Conservation (phyloP, 2,888 invertebrate genomes). For the Odontomyia ornata region DNA sequence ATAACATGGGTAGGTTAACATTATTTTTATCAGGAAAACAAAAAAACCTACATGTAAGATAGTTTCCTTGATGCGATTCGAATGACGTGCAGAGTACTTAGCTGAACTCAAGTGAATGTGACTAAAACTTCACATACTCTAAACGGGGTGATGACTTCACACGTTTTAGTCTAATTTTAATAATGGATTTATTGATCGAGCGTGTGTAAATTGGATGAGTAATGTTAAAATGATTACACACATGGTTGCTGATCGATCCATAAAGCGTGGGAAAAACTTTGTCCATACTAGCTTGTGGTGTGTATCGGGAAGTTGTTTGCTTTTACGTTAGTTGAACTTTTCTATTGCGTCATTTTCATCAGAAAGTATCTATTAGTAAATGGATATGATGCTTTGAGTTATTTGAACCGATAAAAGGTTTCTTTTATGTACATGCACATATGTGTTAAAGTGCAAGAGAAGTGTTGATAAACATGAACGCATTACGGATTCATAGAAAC, state of each 20-base stretch:
- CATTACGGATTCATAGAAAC: no score
- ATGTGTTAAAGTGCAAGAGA: no score
- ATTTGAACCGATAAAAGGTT: neutral
- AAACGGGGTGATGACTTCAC: slow-evolving; percentile 38
- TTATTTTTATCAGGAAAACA: slow-evolving; percentile 2
- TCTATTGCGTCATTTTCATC: slow-evolving; percentile 11
- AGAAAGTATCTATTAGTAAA: slow-evolving; percentile 21
- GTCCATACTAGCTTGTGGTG: neutral
- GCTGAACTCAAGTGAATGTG: neutral
- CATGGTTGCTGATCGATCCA: slow-evolving; percentile 8
- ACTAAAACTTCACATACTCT: neutral
- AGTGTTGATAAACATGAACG: no score
- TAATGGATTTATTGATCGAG: slow-evolving; percentile 6
- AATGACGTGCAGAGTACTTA: neutral
- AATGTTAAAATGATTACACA: slow-evolving; percentile 21
- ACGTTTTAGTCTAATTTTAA: slow-evolving; percentile 39
- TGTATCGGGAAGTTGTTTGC: neutral
- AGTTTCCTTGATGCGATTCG: neutral
- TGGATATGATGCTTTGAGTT: neutral
- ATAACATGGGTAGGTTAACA: neutral
- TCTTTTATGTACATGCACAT: no score
- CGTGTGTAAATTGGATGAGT: slow-evolving; percentile 37
- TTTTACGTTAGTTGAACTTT: neutral
- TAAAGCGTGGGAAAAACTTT: slow-evolving; percentile 40
- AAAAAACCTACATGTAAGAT: neutral